These are phyloP conservation scores for Hypomecis punctinalis DNA, from an alignment of 2,888 invertebrate species.

Conservation along the genomic window DNA sequence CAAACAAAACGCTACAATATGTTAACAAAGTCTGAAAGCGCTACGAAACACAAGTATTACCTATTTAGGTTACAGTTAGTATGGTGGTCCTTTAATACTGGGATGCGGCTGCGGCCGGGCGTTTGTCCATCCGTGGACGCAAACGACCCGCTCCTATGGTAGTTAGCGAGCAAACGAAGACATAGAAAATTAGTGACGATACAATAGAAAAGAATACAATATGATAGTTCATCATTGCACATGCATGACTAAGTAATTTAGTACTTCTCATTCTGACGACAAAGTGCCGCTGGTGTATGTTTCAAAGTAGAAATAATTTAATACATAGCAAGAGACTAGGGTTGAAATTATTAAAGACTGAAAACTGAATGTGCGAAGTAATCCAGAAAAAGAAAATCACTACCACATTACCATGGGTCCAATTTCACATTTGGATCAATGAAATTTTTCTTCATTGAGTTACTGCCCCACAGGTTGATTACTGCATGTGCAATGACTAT, in stretches of 20 bases:
- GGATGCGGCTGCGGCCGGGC: slow-evolving; percentile 81
- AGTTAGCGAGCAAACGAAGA: slow-evolving; percentile 76
- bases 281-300: background rate
- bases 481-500: slow-evolving; percentile 38
- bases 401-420: no score
- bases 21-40: slow-evolving; percentile 37
- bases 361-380: no score
- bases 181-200: slow-evolving; percentile 74
- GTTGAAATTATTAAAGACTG: no score
- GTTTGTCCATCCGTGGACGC: slow-evolving; percentile 81
- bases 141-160: slow-evolving; percentile 81
- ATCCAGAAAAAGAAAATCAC: no score
- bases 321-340: no score
- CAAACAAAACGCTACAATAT: slow-evolving; percentile 25
- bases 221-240: slow-evolving; percentile 59
- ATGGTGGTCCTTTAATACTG: slow-evolving; percentile 80
- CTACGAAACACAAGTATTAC: slow-evolving; percentile 60
- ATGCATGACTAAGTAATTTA: slow-evolving; percentile 41
- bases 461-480: background rate
- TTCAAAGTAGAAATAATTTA: background rate
- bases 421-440: no score
- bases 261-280: background rate
- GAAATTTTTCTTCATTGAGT: no score
- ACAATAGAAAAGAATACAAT: slow-evolving; percentile 58
- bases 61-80: slow-evolving; percentile 81